Conservation (phyloP, 2,888 invertebrate species). For the Eurytoma californica region DNA sequence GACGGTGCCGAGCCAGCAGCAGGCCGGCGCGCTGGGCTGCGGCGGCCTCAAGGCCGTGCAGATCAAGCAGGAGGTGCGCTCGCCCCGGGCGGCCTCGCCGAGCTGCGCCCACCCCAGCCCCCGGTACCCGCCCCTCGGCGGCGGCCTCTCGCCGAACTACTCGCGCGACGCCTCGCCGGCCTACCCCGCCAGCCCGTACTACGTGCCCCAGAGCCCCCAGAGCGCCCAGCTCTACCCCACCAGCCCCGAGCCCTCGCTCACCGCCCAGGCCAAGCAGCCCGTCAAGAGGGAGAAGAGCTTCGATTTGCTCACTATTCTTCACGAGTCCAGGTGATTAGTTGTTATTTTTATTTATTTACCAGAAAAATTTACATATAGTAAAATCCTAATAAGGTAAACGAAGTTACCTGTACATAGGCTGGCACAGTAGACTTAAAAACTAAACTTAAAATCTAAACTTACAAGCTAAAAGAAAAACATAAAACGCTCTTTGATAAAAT, state of each 20-base stretch:
- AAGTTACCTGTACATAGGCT: too few relatives aligned
- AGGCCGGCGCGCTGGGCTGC: background rate
- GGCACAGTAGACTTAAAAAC: too few relatives aligned
- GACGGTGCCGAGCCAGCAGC: slow-evolving; percentile 16
- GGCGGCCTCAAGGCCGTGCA: slow-evolving; percentile 59
- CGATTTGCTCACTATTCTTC: slow-evolving; percentile 71
- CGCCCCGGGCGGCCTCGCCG: slow-evolving; percentile 71
- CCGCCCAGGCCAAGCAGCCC: slow-evolving; percentile 62
- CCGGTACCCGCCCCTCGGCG: slow-evolving; percentile 66
- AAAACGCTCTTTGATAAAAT: too few relatives aligned
- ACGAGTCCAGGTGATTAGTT: slow-evolving; percentile 70
- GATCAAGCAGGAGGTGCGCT: slow-evolving; percentile 78
- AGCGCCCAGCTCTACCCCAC: slow-evolving; percentile 72
- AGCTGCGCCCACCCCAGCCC: slow-evolving; percentile 68
- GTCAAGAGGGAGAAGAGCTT: slow-evolving; percentile 72
- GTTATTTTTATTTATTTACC: too few relatives aligned
- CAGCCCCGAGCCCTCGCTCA: slow-evolving; percentile 67
- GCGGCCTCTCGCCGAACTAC: slow-evolving; percentile 70
- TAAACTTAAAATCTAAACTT: too few relatives aligned
- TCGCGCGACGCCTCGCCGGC: slow-evolving; percentile 72
- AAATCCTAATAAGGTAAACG: too few relatives aligned
- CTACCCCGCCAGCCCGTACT: slow-evolving; percentile 72
- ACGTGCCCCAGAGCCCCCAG: slow-evolving; percentile 73
- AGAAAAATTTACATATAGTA: too few relatives aligned
- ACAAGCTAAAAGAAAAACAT: too few relatives aligned